Evolutionary conservation across 2,113 vertebrate genomes (phyloP), one percentile per base, ranked within the genome.

Genomic region (Caretta caretta): DNA sequence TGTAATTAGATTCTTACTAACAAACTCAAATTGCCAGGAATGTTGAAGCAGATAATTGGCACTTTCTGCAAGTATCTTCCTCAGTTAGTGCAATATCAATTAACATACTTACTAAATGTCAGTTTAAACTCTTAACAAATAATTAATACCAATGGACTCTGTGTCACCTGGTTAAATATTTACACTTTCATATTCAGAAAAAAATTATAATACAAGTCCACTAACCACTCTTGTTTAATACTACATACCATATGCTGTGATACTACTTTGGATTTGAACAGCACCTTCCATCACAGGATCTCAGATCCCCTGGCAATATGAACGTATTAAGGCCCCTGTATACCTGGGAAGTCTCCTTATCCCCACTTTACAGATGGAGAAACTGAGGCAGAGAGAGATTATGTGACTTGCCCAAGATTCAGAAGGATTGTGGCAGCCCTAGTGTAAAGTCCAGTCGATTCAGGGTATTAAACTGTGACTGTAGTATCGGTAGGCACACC

Each of bases 1-100:
- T 96, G 96, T 98, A 98, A 98, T 98, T 98, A 98, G 98, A 98
- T 98, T 97, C 98, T 98, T 98, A 98, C 97, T 98, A 98, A 97
- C 98, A 98, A 98, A 98, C 97, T 97, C 96, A 97, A 98, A 98
- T 98, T 97, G 98, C 98, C 97, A 97, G 96, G 97, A 98, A 98
- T 97, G 97, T 97, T 97, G 97, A 98, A 98, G 97, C 98, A 98
- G 98, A 98, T 98, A 98, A 98, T 98, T 98, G 97, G 97, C 97
- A 98, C 98, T 98, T 98, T 97, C 96, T 92, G 98, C n/a, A 98
- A 97, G 96, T 97, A 98, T 98, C 98, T 98, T 90, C 96, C 94
- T 95, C 95, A 35, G 78, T 98, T 96, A 96, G 93, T 90, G 96
- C 92, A 83, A 84, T 97, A 98, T 95, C 97, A 97, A 98, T 98